A percentile compares a stretch with the other conserved stretches of the same genome.
Evolutionary conservation across 2,113 vertebrate genomes (phyloP).

Genomic region (Tragelaphus imberbis): DNA sequence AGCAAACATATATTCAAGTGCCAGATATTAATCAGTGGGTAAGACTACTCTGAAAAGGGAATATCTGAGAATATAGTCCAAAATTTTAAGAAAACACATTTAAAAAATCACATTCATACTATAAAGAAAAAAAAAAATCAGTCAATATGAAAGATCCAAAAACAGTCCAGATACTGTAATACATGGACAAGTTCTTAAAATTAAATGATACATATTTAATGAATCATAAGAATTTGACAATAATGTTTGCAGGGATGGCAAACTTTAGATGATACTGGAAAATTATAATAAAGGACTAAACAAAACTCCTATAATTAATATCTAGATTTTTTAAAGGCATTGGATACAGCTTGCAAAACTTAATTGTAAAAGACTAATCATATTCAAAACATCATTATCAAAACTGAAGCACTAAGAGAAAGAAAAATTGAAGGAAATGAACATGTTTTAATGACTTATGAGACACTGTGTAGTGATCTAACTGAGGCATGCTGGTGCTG

Average conservation of each 20-base stretch:
- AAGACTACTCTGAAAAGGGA: background rate
- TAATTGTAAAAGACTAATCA: background rate
- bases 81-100: background rate
- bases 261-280: background rate
- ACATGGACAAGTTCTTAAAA: background rate
- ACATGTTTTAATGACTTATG: background rate
- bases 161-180: background rate
- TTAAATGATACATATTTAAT: background rate
- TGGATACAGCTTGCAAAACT: background rate
- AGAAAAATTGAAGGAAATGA: background rate
- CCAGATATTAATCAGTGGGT: background rate
- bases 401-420: background rate
- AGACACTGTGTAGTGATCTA: background rate
- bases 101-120: background rate
- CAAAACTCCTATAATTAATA: background rate
- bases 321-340: background rate
- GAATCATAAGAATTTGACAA: background rate
- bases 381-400: background rate
- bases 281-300: background rate
- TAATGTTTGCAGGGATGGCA: background rate
- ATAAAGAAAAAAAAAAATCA: background rate
- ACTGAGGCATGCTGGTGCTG: too few species aligned
- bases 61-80: background rate
- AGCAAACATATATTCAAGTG: background rate
- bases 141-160: background rate